A percentile compares a stretch with the other conserved stretches of the same genome.
Conservation (phyloP, 2,797 vertebrate species). For the Delichon dasypus region DNA sequence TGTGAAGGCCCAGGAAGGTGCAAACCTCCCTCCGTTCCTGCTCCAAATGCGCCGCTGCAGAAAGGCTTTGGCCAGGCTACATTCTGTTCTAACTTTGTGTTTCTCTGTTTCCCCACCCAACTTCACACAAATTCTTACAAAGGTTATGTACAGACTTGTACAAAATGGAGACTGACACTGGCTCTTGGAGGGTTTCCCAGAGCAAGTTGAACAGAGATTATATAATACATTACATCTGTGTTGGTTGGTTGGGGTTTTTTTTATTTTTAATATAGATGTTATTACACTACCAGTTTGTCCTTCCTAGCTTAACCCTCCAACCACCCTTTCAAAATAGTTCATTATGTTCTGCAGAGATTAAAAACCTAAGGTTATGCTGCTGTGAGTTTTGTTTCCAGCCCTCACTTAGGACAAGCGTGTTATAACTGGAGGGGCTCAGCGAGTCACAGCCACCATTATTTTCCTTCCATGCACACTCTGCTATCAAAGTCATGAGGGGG, state of each 20-base stretch:
- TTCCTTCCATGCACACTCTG: background rate
- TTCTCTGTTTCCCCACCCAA: constrained; percentile 45
- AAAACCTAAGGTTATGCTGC: background rate
- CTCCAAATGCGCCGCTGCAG: background rate
- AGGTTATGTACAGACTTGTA: constrained; percentile 70
- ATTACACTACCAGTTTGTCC: constrained; percentile 30
- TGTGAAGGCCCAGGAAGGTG: background rate
- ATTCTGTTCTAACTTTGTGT: constrained; percentile 32
- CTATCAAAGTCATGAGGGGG: background rate
- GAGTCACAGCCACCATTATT: background rate
- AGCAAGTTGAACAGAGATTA: constrained; percentile 63
- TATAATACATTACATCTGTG: constrained; percentile 62
- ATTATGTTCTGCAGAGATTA: constrained; percentile 17
- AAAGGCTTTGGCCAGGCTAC: constrained; percentile 6
- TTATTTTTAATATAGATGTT: constrained; percentile 45
- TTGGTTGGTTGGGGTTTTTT: constrained; percentile 17
- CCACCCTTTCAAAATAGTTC: constrained; percentile 32
- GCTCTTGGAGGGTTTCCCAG: constrained; percentile 68
- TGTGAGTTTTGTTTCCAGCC: background rate
- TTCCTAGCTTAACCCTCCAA: constrained; percentile 54
- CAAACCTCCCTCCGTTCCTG: background rate
- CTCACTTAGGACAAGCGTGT: background rate
- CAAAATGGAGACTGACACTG: constrained; percentile 59
- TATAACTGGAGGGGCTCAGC: constrained; percentile 1
- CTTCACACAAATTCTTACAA: constrained; percentile 51